A percentile compares a stretch with the other conserved stretches of the same genome.
Evolutionary conservation across 2,888 invertebrate species (phyloP).

Genomic region (Galeopsomyia nigrocyanea): DNA sequence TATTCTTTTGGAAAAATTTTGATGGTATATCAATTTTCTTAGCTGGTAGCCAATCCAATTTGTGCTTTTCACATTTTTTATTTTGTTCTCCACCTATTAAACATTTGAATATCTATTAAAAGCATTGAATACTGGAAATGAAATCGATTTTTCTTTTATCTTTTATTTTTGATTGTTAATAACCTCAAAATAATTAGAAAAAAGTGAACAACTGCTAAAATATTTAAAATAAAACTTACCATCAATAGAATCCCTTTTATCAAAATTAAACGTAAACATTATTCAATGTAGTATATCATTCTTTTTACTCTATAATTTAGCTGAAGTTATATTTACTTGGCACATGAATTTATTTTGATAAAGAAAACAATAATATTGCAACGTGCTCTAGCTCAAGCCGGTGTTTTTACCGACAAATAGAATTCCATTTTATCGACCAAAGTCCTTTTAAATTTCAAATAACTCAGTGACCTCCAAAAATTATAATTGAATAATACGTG

Average conservation of each 20-base stretch:
- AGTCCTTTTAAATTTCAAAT: too few relatives aligned
- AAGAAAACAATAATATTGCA: too few relatives aligned
- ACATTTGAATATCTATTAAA: neutral
- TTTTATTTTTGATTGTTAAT: neutral
- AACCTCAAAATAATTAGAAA: conserved; percentile 5
- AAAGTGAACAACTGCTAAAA: conserved; percentile 4
- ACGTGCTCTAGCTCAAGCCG: too few relatives aligned
- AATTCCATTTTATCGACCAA: conserved; percentile 12
- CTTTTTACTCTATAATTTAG: too few relatives aligned
- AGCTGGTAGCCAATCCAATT: conserved; percentile 59
- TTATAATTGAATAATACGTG: too few relatives aligned
- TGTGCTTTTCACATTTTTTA: conserved; percentile 28
- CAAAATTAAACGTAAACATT: conserved; percentile 46
- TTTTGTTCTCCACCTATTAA: conserved; percentile 26
- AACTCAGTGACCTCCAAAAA: too few relatives aligned
- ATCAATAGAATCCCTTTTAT: conserved; percentile 10
- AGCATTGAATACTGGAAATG: neutral
- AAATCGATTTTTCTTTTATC: neutral
- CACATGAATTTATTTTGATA: too few relatives aligned
- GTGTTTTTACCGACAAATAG: conserved; percentile 3
- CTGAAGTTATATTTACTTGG: too few relatives aligned
- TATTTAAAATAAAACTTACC: conserved; percentile 25
- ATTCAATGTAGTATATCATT: conserved; percentile 1
- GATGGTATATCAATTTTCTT: conserved; percentile 52
- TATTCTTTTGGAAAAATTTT: conserved; percentile 45